A percentile compares a stretch with the other conserved stretches of the same genome.
Evolutionary conservation across 2,888 invertebrate species (phyloP).

Genomic region (Bhutanitis thaidina): DNA sequence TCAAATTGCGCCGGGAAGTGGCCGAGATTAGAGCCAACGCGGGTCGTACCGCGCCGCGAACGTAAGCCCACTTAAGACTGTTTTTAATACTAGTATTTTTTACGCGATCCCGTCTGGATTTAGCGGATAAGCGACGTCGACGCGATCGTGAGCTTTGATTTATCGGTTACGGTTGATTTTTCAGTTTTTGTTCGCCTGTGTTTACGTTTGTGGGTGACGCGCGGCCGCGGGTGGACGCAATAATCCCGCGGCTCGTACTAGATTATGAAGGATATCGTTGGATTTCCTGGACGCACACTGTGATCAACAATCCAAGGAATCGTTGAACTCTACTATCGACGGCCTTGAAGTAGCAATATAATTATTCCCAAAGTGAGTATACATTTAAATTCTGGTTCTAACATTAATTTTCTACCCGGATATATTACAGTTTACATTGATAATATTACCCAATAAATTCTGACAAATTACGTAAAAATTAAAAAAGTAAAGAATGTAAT

Average conservation of each 20-base stretch:
- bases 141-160: conserved; percentile 78
- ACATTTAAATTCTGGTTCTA: conserved; percentile 5
- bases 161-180: conserved; percentile 75
- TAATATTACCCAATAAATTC: too few relatives aligned
- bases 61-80: conserved; percentile 86
- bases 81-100: conserved; percentile 86
- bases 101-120: conserved; percentile 80
- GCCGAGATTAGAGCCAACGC: conserved; percentile 85
- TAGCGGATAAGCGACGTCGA: conserved; percentile 76
- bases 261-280: conserved; percentile 75
- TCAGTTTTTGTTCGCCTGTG: conserved; percentile 67
- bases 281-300: conserved; percentile 65
- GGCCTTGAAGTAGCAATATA: conserved; percentile 29
- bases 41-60: conserved; percentile 82
- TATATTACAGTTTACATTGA: too few relatives aligned
- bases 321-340: conserved; percentile 32
- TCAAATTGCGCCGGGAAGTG: conserved; percentile 88
- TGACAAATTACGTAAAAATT: too few relatives aligned
- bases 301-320: conserved; percentile 46
- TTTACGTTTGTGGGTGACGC: conserved; percentile 76
- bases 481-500: too few relatives aligned
- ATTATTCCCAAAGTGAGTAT: conserved; percentile 51
- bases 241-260: conserved; percentile 73
- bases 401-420: too few relatives aligned
- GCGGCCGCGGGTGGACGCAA: conserved; percentile 57